A percentile compares a stretch with the other conserved stretches of the same genome.
These are phyloP conservation scores for Arge pagana DNA, from an alignment of 2,888 invertebrate species.

Conservation along the genomic window DNA sequence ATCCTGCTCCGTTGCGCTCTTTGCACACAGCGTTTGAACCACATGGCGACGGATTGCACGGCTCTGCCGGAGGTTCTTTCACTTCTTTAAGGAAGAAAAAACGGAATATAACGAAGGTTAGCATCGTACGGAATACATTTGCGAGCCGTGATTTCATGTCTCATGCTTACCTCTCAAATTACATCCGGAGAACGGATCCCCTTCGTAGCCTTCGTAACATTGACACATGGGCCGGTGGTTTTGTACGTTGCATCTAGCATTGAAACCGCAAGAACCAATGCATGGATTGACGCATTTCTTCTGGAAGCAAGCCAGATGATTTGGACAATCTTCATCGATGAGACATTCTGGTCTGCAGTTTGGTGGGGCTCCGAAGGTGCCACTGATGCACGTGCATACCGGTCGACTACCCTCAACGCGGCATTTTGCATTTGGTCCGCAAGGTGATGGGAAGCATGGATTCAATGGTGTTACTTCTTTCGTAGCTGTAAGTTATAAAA, in stretches of 20 bases:
- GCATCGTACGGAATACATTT: conserved; percentile 3
- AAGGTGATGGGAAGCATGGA: conserved; percentile 83
- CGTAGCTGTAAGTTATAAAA: conserved; percentile 39
- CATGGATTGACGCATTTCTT: conserved; percentile 79
- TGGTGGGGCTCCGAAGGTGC: conserved; percentile 79
- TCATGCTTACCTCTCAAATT: conserved; percentile 56
- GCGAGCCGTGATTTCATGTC: conserved; percentile 10
- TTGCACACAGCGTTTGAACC: conserved; percentile 85
- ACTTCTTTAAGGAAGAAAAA: too few species aligned
- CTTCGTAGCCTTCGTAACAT: conserved; percentile 75
- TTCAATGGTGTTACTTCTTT: conserved; percentile 53
- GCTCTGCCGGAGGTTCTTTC: conserved; percentile 62
- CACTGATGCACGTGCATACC: conserved; percentile 74
- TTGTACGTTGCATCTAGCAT: conserved; percentile 74
- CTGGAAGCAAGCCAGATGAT: conserved; percentile 71
- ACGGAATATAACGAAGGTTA: too few species aligned
- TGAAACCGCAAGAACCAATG: conserved; percentile 75
- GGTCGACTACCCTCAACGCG: conserved; percentile 66
- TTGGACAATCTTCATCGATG: conserved; percentile 79
- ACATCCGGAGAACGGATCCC: conserved; percentile 81
- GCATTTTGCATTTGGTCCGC: conserved; percentile 76
- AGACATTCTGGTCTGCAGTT: conserved; percentile 78
- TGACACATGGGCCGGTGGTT: conserved; percentile 78
- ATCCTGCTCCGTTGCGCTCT: conserved; percentile 78
- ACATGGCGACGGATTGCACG: conserved; percentile 84